A percentile compares a stretch with the other conserved stretches of the same genome.
These are phyloP conservation scores for Diadumene lineata DNA, from an alignment of 92 coral and sea anemone genomes.

Conservation along the genomic window DNA sequence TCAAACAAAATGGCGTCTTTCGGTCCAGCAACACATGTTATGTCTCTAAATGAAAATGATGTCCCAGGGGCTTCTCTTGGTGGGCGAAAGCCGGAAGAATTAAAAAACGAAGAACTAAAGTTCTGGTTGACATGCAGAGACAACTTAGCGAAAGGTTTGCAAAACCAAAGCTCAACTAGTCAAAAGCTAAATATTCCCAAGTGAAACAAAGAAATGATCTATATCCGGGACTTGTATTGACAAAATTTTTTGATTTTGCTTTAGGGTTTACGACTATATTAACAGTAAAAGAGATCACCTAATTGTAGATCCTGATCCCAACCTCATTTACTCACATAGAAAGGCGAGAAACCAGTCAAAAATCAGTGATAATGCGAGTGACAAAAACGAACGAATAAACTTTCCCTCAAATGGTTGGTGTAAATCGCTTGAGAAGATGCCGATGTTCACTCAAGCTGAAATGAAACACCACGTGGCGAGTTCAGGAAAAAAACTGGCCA, in stretches of 20 bases:
- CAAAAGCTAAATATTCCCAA: too few species aligned
- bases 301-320: conserved; percentile 39
- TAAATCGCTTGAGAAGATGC: conserved; percentile 42
- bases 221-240: too few species aligned
- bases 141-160: not conserved
- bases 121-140: not conserved
- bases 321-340: not conserved
- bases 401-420: conserved; percentile 69
- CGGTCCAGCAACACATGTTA: too few species aligned
- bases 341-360: not conserved
- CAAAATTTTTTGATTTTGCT: not conserved
- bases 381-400: not conserved
- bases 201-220: too few species aligned
- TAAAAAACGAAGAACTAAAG: not conserved
- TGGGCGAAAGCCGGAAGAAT: conserved; percentile 27
- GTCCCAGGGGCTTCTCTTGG: conserved; percentile 33
- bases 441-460: conserved; percentile 52
- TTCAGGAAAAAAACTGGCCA: conserved; percentile 50
- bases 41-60: conserved; percentile 2
- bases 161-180: too few species aligned
- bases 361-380: not conserved
- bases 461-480: conserved; percentile 55
- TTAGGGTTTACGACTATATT: conserved; percentile 33
- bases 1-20: too few species aligned
- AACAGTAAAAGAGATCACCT: conserved; percentile 20